phyloP scores from a whole-genome alignment of 2,797 vertebrate species.

The Pantherophis alleghaniensis region DNA sequence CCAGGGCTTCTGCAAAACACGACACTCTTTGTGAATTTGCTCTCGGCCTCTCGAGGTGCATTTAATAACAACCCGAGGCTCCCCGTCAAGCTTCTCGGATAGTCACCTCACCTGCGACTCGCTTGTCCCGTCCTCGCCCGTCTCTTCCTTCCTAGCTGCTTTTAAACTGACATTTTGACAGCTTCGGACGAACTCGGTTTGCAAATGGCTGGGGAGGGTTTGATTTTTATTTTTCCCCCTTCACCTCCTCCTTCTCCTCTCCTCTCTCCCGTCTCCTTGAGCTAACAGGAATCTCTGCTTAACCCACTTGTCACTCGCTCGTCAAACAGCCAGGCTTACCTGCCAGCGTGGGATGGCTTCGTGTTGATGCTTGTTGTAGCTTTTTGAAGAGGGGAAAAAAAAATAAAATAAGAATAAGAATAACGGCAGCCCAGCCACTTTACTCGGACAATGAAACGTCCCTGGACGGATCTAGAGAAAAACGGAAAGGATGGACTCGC shows the following conservation, averaged over 20 bases:
- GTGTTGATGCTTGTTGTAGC: constrained; percentile 37
- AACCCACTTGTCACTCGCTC: constrained; percentile 42
- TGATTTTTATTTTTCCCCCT: too few relatives aligned
- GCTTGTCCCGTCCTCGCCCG: background rate
- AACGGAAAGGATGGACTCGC: constrained; percentile 49
- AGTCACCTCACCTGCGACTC: background rate
- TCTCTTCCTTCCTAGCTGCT: constrained; percentile 5
- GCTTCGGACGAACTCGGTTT: constrained; percentile 52
- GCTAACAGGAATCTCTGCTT: constrained; percentile 46
- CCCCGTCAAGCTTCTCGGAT: constrained; percentile 13
- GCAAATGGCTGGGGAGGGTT: constrained; percentile 46
- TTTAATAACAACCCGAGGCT: background rate
- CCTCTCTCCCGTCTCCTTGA: constrained; percentile 15
- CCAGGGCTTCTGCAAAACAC: background rate
- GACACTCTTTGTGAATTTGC: background rate
- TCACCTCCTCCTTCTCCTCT: background rate
- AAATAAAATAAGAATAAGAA: constrained; percentile 13
- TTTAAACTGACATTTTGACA: constrained; percentile 46
- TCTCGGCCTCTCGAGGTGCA: background rate
- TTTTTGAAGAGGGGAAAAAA: constrained; percentile 36
- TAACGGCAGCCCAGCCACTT: background rate
- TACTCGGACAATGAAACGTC: constrained; percentile 35
- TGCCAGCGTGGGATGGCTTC: constrained; percentile 48
- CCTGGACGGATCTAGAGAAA: constrained; percentile 39
- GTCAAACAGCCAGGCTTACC: constrained; percentile 46